Percentiles rank a stretch among this genome's conserved stretches.
Evolutionary conservation across 2,888 invertebrate species (phyloP).

Genomic region (Diaprepes abbreviatus): DNA sequence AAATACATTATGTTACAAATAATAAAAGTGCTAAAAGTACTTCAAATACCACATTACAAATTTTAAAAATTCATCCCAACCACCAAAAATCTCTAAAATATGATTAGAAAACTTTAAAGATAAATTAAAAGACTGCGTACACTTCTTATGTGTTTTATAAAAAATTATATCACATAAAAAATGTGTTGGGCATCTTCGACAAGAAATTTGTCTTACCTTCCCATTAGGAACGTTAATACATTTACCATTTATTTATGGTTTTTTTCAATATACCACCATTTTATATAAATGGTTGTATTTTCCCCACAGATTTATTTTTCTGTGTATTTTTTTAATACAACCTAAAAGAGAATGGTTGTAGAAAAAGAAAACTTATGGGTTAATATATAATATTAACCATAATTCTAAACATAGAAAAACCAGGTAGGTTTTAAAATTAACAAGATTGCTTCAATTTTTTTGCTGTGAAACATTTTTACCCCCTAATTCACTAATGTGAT

Average conservation of each 20-base stretch:
- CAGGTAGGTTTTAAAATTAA: background rate
- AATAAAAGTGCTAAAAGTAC: too few relatives aligned
- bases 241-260: slow-evolving; percentile 11
- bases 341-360: slow-evolving; percentile 51
- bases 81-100: background rate
- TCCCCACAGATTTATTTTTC: slow-evolving; percentile 32
- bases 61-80: background rate
- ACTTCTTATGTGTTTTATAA: background rate
- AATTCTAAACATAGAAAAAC: background rate
- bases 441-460: too few relatives aligned
- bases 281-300: slow-evolving; percentile 14
- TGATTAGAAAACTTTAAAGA: background rate
- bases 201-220: slow-evolving; percentile 25
- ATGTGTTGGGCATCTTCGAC: slow-evolving; percentile 13
- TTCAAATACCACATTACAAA: background rate
- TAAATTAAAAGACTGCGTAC: slow-evolving; percentile 5
- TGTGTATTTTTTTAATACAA: slow-evolving; percentile 41
- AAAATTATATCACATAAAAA: slow-evolving; percentile 10
- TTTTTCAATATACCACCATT: slow-evolving; percentile 23
- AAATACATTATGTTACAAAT: too few relatives aligned
- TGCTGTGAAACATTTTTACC: too few relatives aligned
- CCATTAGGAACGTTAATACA: background rate
- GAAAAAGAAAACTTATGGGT: slow-evolving; percentile 20
- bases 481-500: too few relatives aligned
- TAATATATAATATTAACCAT: background rate